phyloP scores from a whole-genome alignment of 2,888 invertebrate genomes.

The Pandemis corylana region DNA sequence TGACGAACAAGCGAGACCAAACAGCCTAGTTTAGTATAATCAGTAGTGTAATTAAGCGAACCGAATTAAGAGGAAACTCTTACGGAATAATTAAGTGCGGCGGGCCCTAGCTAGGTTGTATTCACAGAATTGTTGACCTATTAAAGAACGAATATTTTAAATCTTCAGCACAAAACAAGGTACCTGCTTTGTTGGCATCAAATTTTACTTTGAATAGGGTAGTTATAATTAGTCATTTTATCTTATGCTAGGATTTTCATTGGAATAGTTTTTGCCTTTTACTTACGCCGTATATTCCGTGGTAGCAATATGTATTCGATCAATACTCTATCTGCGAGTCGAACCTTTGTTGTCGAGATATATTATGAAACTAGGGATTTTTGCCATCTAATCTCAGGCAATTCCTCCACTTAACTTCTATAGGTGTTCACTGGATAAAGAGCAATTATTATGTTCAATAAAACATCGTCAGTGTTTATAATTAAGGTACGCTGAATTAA shows the following conservation, averaged over 20 bases:
- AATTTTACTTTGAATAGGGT: not conserved
- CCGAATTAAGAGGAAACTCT: constrained; percentile 19
- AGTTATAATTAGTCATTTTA: no score
- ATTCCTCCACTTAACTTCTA: not conserved
- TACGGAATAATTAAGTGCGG: constrained; percentile 27
- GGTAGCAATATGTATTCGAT: no score
- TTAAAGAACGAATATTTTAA: not conserved
- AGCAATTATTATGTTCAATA: not conserved
- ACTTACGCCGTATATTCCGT: no score
- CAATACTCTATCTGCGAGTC: not conserved
- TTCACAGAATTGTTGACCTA: not conserved
- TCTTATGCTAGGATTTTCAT: no score
- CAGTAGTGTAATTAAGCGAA: constrained; percentile 21
- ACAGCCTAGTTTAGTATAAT: constrained; percentile 11
- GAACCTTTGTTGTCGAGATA: not conserved
- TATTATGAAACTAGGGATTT: not conserved
- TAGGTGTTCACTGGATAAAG: not conserved
- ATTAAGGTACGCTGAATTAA: no score
- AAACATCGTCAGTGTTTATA: not conserved
- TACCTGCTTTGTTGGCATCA: not conserved
- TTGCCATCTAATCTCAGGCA: not conserved
- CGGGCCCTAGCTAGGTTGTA: not conserved
- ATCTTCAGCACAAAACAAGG: not conserved
- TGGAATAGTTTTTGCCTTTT: no score
- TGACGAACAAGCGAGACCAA: constrained; percentile 10